Evolutionary conservation across 2,797 vertebrate species (phyloP).

Genomic region (Acrossocheilus fasciatus): DNA sequence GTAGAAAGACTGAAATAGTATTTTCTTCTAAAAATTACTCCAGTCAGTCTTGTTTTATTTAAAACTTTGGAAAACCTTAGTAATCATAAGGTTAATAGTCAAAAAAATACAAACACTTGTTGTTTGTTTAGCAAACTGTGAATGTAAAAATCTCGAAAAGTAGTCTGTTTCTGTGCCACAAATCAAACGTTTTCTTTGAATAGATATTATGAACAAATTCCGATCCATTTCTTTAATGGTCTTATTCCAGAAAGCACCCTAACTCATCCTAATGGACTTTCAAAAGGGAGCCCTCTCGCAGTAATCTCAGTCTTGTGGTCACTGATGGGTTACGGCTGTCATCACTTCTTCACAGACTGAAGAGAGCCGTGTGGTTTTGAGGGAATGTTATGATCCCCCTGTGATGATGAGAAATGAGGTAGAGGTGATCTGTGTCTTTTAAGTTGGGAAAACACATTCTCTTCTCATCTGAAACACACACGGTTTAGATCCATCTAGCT

Average conservation of each 20-base stretch:
- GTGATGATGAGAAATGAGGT: constrained; percentile 47
- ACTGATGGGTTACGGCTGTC: constrained; percentile 48
- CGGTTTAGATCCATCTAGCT: not conserved
- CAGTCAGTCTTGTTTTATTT: not conserved
- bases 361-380: constrained; percentile 46
- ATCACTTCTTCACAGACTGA: constrained; percentile 42
- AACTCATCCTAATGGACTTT: constrained; percentile 54
- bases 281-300: constrained; percentile 54
- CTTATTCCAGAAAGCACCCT: constrained; percentile 17
- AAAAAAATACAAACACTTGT: not conserved
- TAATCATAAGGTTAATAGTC: not conserved
- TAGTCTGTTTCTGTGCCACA: not conserved
- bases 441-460: not conserved
- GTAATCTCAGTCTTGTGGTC: constrained; percentile 37
- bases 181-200: not conserved
- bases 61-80: not conserved
- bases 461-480: constrained; percentile 7
- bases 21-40: not conserved
- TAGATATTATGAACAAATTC: not conserved
- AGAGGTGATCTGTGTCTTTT: constrained; percentile 31
- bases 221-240: constrained; percentile 45
- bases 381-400: constrained; percentile 48
- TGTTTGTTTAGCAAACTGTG: not conserved
- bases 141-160: not conserved
- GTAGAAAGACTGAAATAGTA: not conserved